phyloP scores from a whole-genome alignment of 2,888 invertebrate species.

The Brenthis hecate region DNA sequence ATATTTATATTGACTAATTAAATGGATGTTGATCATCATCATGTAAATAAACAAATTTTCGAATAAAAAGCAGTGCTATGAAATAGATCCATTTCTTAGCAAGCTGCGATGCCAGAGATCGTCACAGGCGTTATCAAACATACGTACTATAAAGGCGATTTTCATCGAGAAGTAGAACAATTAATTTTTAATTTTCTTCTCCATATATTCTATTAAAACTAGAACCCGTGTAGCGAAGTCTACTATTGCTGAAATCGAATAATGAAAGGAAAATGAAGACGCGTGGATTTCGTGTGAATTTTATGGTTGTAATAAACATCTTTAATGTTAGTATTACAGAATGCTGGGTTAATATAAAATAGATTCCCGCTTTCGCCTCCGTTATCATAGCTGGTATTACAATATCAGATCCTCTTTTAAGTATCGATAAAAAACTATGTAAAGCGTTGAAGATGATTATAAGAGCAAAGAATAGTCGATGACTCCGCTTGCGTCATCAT shows the following conservation, averaged over 20 bases:
- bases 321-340: conserved; percentile 46
- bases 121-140: too few relatives aligned
- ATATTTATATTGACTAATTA: too few relatives aligned
- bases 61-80: too few relatives aligned
- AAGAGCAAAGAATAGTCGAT: too few relatives aligned
- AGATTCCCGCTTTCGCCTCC: conserved; percentile 14
- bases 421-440: not conserved
- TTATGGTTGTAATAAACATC: conserved; percentile 48
- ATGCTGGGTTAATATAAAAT: conserved; percentile 22
- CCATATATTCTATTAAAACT: not conserved
- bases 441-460: too few relatives aligned
- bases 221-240: not conserved
- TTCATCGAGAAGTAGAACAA: not conserved
- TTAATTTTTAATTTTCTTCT: not conserved
- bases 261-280: conserved; percentile 29
- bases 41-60: too few relatives aligned
- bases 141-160: too few relatives aligned
- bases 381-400: conserved; percentile 16
- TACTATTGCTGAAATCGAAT: not conserved
- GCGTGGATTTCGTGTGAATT: conserved; percentile 36
- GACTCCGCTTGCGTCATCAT: too few relatives aligned
- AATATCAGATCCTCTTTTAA: not conserved
- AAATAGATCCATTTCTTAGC: too few relatives aligned
- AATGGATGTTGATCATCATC: too few relatives aligned
- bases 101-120: too few relatives aligned